Conservation (phyloP, 35 echinoderm and acorn worm species). For the Amphiura filiformis region DNA sequence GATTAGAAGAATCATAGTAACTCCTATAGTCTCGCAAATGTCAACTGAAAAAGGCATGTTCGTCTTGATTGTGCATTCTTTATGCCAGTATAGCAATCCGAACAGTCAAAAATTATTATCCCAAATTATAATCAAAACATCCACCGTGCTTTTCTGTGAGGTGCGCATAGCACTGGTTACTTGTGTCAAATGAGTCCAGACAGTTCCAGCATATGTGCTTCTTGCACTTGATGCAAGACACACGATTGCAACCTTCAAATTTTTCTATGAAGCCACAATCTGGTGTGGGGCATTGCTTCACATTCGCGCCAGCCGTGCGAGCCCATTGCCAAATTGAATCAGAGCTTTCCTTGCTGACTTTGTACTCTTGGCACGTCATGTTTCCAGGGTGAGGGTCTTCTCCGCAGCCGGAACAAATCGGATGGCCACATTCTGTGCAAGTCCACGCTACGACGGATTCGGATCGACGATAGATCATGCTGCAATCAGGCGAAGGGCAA, state of each 20-base stretch:
- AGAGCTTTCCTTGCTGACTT: not conserved
- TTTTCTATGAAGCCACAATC: constrained; percentile 27
- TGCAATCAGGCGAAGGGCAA: constrained; percentile 33
- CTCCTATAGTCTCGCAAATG: too few relatives aligned
- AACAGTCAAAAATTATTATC: too few relatives aligned
- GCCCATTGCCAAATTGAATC: constrained; percentile 11
- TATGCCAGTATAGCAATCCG: too few relatives aligned
- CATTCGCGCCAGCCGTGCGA: not conserved
- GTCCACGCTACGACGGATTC: not conserved
- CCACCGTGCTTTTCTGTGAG: not conserved
- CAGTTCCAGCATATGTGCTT: constrained; percentile 42
- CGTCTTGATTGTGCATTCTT: too few relatives aligned
- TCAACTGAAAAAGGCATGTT: too few relatives aligned
- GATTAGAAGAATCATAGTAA: too few relatives aligned
- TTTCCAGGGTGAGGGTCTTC: constrained; percentile 17
- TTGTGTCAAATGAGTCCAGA: not conserved
- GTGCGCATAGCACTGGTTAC: not conserved
- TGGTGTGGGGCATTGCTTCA: constrained; percentile 20
- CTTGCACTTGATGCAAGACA: not conserved
- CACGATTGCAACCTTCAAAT: constrained; percentile 20
- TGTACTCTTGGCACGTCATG: constrained; percentile 31
- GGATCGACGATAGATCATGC: constrained; percentile 28
- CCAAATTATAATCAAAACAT: constrained; percentile 2
- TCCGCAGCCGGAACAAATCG: constrained; percentile 28
- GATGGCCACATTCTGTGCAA: constrained; percentile 19